Evolutionary conservation across 2,797 vertebrate genomes (phyloP), one percentile per base, ranked within the genome.

Genomic region (Chelon labrosus): DNA sequence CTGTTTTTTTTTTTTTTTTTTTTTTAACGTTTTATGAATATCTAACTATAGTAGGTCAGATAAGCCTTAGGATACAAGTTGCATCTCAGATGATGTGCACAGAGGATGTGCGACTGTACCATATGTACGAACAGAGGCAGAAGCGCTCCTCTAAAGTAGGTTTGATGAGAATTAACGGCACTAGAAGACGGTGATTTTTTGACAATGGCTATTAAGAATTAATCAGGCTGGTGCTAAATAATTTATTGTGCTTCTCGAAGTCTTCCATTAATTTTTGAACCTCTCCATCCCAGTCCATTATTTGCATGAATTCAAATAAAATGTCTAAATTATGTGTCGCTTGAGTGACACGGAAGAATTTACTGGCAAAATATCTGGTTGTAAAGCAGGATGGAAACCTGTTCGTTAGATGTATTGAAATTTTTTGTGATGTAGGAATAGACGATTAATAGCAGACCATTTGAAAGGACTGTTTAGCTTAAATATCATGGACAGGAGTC

Each of bases 191-290:
- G 75, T 84, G 94, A 94, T 93, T 93, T 94, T 93, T 93, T 93
- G 92, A 94, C 91, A 91, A 89, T 82, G 84, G 82, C 85, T 88
- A 94, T 95, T 91, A 95, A 94, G 90, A 94, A 94, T 94, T 93
- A 94, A 95, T 94, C 89, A 89, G 68, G 58, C 80, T 73, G 31
- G 71, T 12, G 65, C 83, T 95, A 75, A 93, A 95, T 94, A 91
- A 95, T 95, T 93, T 61, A 95, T 92, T 14, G 60, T 82, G 79
- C 89, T 91, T 92, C 91, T 87, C 90, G 91, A 95, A 92, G 90
- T 94, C 90, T 73, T 82, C 83, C 93, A 94, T 95, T 89, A 89
- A 95, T 94, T 92, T 94, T 95, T 95, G 64, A 94, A 93, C 84
- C 72, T 59, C 83, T 88, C 86, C 77, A 79, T 92, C 88, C 71